Conservation (phyloP, 2,797 vertebrate species). For the Microhierax caerulescens region DNA sequence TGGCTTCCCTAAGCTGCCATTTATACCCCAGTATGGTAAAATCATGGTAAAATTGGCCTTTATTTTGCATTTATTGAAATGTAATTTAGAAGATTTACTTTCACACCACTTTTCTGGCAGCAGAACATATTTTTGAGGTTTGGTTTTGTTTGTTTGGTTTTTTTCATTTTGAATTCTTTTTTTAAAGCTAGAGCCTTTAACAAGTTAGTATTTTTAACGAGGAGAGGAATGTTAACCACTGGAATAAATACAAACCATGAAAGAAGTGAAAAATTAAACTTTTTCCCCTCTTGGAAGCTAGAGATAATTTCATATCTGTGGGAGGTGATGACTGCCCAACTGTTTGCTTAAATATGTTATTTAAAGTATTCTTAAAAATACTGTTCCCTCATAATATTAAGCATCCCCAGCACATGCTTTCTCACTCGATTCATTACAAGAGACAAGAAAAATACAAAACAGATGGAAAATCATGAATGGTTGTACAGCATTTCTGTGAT, state of each 20-base stretch:
- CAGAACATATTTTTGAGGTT: not conserved
- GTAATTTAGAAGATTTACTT: not conserved
- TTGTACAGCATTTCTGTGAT: not conserved
- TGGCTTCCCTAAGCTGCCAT: not conserved
- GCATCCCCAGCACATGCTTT: not conserved
- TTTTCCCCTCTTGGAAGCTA: not conserved
- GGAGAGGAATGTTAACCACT: not conserved
- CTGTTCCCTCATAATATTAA: not conserved
- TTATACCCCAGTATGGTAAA: not conserved
- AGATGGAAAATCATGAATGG: constrained; percentile 8
- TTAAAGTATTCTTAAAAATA: constrained; percentile 20
- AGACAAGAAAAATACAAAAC: not conserved
- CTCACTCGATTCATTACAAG: not conserved
- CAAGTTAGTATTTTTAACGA: not conserved
- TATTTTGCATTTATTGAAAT: constrained; percentile 5
- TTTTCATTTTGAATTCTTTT: not conserved
- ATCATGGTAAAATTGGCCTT: not conserved
- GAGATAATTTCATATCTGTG: constrained; percentile 25
- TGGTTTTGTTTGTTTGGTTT: no score
- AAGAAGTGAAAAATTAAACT: constrained; percentile 13
- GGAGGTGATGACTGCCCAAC: constrained; percentile 21
- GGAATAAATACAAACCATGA: not conserved
- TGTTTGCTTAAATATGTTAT: constrained; percentile 8
- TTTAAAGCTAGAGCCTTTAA: not conserved
- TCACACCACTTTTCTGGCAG: not conserved